Evolutionary conservation across 2,113 vertebrate species (phyloP).

Genomic region (Cottus gobio): DNA sequence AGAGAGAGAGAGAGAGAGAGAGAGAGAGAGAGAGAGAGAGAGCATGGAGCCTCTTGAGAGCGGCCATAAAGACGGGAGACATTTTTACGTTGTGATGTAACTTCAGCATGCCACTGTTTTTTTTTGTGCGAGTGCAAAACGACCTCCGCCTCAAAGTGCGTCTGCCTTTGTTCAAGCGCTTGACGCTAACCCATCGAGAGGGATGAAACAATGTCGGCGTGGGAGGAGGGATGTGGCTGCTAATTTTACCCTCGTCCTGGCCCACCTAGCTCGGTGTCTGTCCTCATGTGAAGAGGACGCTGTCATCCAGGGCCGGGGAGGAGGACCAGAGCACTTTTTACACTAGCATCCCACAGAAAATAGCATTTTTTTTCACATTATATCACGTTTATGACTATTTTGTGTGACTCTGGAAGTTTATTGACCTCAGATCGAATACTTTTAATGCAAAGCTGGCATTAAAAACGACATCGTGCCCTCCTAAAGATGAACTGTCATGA

Average conservation of each 20-base stretch:
- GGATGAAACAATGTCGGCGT: conserved; percentile 40
- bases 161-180: conserved; percentile 39
- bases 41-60: conserved; percentile 20
- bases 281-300: conserved; percentile 33
- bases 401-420: too few relatives aligned
- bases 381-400: too few relatives aligned
- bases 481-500: too few relatives aligned
- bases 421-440: too few relatives aligned
- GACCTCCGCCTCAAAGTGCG: conserved; percentile 39
- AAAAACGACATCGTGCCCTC: too few relatives aligned
- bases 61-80: conserved; percentile 19
- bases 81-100: conserved; percentile 21
- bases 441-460: too few relatives aligned
- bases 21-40: conserved; percentile 24
- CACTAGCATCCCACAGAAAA: background rate
- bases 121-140: conserved; percentile 10
- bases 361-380: too few relatives aligned
- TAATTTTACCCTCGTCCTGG: conserved; percentile 61
- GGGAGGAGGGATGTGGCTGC: conserved; percentile 57
- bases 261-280: too few relatives aligned
- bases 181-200: conserved; percentile 48
- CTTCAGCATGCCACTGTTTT: background rate
- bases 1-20: conserved; percentile 24
- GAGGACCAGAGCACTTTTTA: too few relatives aligned
- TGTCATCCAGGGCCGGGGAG: conserved; percentile 33